phyloP scores from a whole-genome alignment of 2,888 invertebrate genomes.

The Invenusta paracnida region DNA sequence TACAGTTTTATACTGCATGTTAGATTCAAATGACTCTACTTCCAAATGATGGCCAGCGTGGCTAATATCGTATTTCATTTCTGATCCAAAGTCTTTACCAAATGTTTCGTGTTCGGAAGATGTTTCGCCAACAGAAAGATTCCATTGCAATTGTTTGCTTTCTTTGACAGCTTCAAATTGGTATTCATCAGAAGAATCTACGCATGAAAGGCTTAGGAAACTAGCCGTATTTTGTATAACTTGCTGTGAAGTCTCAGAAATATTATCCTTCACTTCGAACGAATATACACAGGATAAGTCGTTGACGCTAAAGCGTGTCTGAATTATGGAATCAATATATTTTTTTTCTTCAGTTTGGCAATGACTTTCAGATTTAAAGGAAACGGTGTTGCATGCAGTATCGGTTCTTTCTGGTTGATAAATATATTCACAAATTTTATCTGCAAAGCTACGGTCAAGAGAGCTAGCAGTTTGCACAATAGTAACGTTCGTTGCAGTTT shows the following conservation, averaged over 20 bases:
- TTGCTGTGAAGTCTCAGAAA: background rate
- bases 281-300: background rate
- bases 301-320: background rate
- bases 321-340: too few relatives aligned
- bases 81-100: background rate
- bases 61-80: background rate
- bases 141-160: background rate
- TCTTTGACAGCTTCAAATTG: background rate
- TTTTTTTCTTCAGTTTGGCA: background rate
- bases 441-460: too few relatives aligned
- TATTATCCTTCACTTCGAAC: background rate
- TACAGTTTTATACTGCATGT: background rate
- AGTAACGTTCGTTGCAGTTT: too few relatives aligned
- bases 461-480: too few relatives aligned
- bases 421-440: too few relatives aligned
- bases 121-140: background rate
- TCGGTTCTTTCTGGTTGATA: too few relatives aligned
- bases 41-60: background rate
- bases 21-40: background rate
- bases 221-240: background rate
- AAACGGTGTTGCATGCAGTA: too few relatives aligned
- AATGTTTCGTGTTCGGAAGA: background rate
- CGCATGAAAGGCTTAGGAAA: background rate
- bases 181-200: background rate
- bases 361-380: too few relatives aligned